phyloP scores from a whole-genome alignment of 2,113 vertebrate genomes.

The Felis catus region F.catus_Fca126_mat1.0 CM031420.1:11895001-11895500 shows the following conservation, averaged over 20 bases:
- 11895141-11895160: background rate
- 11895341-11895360: background rate
- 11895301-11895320: background rate
- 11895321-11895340: no score
- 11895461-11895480: no score
- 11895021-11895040: accelerated
- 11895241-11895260: background rate
- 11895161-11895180: background rate
- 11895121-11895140: background rate
- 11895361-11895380: accelerated
- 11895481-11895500: accelerated
- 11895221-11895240: background rate
- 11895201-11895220: background rate
- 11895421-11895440: background rate
- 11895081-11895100: background rate
- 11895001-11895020: background rate
- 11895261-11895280: background rate
- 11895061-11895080: background rate
- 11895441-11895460: background rate
- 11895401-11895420: background rate
- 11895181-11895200: no score
- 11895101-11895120: background rate
- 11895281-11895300: background rate
- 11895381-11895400: background rate
- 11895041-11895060: accelerated